Evolutionary conservation across 2,797 vertebrate species (phyloP), one percentile per base, ranked within the genome.

Genomic region (Oryzias dopingdopingensis): DNA sequence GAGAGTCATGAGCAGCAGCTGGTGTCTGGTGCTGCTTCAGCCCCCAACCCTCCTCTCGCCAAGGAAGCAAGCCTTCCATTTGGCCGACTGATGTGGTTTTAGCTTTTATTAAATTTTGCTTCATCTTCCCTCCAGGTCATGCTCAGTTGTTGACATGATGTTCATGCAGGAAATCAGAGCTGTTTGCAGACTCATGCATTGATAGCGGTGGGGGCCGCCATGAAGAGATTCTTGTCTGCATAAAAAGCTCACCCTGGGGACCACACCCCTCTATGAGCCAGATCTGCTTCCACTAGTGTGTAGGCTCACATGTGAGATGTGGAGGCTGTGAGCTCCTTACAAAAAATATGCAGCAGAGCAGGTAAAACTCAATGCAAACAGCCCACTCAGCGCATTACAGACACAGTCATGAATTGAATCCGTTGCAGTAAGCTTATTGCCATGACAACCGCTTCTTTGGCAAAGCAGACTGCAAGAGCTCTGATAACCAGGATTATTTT

Each of bases 371-470:
- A 12, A 57, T 53, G 59, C 72, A 82, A 89, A 89, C 70, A 74
- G 76, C 85, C 76, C 65, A 88, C 86, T 91, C 90, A 88, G 87
- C 87, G 55, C 65, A 88, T 88, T 86, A 77, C 65, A 64, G 65
- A 74, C 76, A 83, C 88, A 89, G 90, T 89, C 79, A 89, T 73
- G 86, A 77, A 81, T 70, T 20, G 71, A 86, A 78, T 84, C 81
- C 86, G 83, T 84, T 81, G 79, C 67, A 24, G 80, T 20, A 26
- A 79, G 87, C 80, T 82, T 79, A 87, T 91, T 74, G 81, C 90
- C 86, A 91, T 91, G 88, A 87, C 89, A 89, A 91, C 90, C 75
- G 76, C 78, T 80, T 89, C 78, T 81, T 80, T 86, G 83, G 79
- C 81, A 70, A 78, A 74, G 77, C 71, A 72, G 69, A 55, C 69